Conservation (phyloP, 2,888 invertebrate species). For the Camponotus fellah region DNA sequence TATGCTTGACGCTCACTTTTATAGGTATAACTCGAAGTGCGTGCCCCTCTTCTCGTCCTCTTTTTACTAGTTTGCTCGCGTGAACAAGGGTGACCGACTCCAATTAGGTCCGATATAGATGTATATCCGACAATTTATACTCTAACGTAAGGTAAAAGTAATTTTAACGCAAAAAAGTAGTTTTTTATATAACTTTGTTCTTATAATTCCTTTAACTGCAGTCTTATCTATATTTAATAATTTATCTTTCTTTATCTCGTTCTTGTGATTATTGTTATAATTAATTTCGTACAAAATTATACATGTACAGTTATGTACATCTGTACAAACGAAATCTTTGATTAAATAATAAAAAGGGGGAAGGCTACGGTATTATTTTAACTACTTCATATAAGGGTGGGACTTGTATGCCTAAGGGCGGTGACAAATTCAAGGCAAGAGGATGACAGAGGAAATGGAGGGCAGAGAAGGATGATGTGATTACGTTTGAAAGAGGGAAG, state of each 20-base stretch:
- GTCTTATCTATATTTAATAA: background rate
- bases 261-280: constrained; percentile 21
- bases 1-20: constrained; percentile 80
- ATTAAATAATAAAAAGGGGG: background rate
- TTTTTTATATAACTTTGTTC: background rate
- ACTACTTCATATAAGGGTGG: constrained; percentile 66
- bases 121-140: constrained; percentile 71
- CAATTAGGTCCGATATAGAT: constrained; percentile 82
- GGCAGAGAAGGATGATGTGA: constrained; percentile 53
- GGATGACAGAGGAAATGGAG: constrained; percentile 42
- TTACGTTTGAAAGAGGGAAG: constrained; percentile 57
- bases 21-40: constrained; percentile 81
- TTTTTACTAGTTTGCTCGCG: constrained; percentile 51
- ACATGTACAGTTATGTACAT: background rate
- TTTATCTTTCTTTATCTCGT: background rate
- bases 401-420: constrained; percentile 72
- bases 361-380: constrained; percentile 41
- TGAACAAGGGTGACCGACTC: constrained; percentile 75
- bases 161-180: background rate
- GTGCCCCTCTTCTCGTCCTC: constrained; percentile 43
- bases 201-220: background rate
- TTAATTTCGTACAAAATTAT: background rate
- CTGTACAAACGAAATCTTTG: background rate
- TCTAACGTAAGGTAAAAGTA: constrained; percentile 24
- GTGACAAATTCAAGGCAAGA: constrained; percentile 60